phyloP scores from a whole-genome alignment of 2,797 vertebrate genomes.

The Bryconaethiops microstoma region DNA sequence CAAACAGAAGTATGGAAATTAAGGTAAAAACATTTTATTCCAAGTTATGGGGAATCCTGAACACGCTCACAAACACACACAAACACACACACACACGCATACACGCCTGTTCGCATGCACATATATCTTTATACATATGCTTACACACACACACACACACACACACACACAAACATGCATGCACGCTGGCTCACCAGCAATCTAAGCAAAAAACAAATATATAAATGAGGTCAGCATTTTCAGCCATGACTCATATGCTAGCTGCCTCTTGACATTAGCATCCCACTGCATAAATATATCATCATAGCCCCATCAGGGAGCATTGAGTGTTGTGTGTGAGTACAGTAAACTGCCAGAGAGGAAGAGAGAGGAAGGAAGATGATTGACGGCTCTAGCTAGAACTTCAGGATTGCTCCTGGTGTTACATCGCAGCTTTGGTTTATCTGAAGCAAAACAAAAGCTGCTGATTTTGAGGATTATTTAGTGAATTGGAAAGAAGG shows the following conservation, averaged over 20 bases:
- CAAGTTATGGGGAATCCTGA: too few relatives aligned
- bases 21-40: too few relatives aligned
- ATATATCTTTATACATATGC: not conserved
- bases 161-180: too few relatives aligned
- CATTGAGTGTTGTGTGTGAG: constrained; percentile 22
- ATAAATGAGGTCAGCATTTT: constrained; percentile 68
- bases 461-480: constrained; percentile 61
- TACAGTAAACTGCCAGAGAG: constrained; percentile 19
- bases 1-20: too few relatives aligned
- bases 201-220: constrained; percentile 22
- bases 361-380: constrained; percentile 20
- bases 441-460: constrained; percentile 58
- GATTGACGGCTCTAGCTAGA: constrained; percentile 23
- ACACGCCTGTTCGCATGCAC: too few relatives aligned
- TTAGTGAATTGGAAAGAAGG: constrained; percentile 39
- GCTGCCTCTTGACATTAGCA: constrained; percentile 73
- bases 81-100: too few relatives aligned
- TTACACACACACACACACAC: constrained; percentile 7
- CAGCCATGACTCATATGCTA: constrained; percentile 73
- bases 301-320: constrained; percentile 40
- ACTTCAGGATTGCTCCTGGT: constrained; percentile 34
- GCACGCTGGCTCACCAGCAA: constrained; percentile 16
- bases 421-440: constrained; percentile 57
- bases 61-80: too few relatives aligned
- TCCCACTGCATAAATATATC: constrained; percentile 49